Conservation (phyloP, 2,797 vertebrate genomes). For the Cyprinella venusta region DNA sequence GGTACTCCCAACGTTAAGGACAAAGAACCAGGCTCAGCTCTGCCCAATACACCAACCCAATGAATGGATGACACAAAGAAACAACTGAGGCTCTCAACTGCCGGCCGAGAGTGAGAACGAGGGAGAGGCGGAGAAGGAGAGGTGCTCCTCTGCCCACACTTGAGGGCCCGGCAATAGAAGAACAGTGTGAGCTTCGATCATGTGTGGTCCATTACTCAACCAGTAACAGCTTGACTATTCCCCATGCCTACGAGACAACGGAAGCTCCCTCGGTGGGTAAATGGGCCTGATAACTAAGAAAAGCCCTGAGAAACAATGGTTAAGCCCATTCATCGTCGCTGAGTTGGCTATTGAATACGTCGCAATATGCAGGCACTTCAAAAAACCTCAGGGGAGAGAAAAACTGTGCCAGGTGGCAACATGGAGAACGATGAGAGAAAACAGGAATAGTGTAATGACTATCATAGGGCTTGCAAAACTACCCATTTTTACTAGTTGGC, state of each 20-base stretch:
- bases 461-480: neutral
- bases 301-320: conserved; percentile 55
- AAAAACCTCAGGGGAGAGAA: conserved; percentile 60
- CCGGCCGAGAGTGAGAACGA: conserved; percentile 35
- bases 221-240: conserved; percentile 67
- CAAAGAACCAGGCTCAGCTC: conserved; percentile 58
- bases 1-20: conserved; percentile 62
- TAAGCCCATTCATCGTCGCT: conserved; percentile 54
- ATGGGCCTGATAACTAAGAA: conserved; percentile 65
- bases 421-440: neutral
- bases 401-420: conserved; percentile 69
- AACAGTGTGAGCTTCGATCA: conserved; percentile 68
- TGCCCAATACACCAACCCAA: conserved; percentile 51
- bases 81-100: conserved; percentile 65
- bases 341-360: conserved; percentile 59
- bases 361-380: conserved; percentile 63
- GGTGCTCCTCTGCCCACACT: conserved; percentile 63
- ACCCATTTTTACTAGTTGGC: neutral
- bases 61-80: conserved; percentile 74
- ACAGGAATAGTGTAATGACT: conserved; percentile 8
- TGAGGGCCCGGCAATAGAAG: conserved; percentile 60
- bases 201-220: conserved; percentile 80
- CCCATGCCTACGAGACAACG: conserved; percentile 70
- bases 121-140: conserved; percentile 46
- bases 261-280: conserved; percentile 69